These are phyloP conservation scores for Cochlearius cochlearius DNA, from an alignment of 2,113 vertebrate species.

Conservation along the genomic window DNA sequence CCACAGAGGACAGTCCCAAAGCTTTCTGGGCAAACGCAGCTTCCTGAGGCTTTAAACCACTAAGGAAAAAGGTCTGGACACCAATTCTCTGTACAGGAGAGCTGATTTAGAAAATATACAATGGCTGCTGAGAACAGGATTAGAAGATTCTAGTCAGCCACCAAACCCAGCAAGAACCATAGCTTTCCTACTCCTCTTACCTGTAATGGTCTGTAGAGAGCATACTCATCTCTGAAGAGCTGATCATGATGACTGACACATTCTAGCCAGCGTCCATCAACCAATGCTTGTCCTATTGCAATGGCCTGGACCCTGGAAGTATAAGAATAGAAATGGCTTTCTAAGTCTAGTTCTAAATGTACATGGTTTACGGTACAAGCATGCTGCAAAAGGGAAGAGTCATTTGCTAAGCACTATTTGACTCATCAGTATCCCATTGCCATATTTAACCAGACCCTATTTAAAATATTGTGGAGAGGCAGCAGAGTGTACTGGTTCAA, in stretches of 20 bases:
- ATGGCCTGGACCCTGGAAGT: slow-evolving; percentile 90
- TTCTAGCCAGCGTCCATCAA: slow-evolving; percentile 96
- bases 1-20: not conserved
- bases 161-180: not conserved
- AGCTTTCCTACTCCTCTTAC: slow-evolving; percentile 63
- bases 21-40: not conserved
- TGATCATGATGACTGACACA: slow-evolving; percentile 96
- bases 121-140: not conserved
- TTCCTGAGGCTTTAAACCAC: not conserved
- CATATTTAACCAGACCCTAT: not conserved
- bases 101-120: not conserved
- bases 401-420: not conserved
- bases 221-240: slow-evolving; percentile 96
- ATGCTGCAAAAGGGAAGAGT: not conserved
- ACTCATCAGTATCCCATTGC: not conserved
- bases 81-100: not conserved
- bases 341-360: not conserved
- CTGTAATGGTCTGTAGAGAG: slow-evolving; percentile 93
- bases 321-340: not conserved
- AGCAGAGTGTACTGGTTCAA: not conserved
- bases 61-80: not conserved
- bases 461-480: not conserved
- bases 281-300: slow-evolving; percentile 93
- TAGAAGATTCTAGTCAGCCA: not conserved
- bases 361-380: not conserved